phyloP scores from a whole-genome alignment of 1,140 invertebrate genomes.

The Notospermus geniculatus region DNA sequence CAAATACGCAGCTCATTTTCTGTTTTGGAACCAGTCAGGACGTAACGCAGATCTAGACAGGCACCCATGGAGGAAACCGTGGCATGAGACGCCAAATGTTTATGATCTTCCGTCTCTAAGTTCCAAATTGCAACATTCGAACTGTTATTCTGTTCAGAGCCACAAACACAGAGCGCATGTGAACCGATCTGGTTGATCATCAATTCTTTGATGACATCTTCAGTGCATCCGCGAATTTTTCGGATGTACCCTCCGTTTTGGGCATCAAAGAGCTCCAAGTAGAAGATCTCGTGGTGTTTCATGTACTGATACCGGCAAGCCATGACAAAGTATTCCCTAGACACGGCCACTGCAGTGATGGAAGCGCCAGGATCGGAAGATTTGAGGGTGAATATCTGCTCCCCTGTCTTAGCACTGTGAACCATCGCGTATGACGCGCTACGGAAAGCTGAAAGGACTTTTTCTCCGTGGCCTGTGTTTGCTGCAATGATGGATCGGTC shows the following conservation, averaged over 20 bases:
- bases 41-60: constrained; percentile 43
- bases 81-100: constrained; percentile 50
- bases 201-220: constrained; percentile 40
- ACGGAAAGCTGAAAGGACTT: constrained; percentile 43
- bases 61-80: constrained; percentile 38
- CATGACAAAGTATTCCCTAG: constrained; percentile 46
- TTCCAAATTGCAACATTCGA: constrained; percentile 52
- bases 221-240: constrained; percentile 45
- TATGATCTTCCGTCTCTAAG: constrained; percentile 54
- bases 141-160: constrained; percentile 34
- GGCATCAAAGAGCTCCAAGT: constrained; percentile 47
- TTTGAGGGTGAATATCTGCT: constrained; percentile 37
- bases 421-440: constrained; percentile 35
- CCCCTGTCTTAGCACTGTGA: constrained; percentile 40
- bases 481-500: constrained; percentile 38
- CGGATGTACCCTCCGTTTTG: constrained; percentile 41
- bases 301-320: constrained; percentile 44
- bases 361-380: constrained; percentile 42
- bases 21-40: constrained; percentile 38
- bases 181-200: constrained; percentile 43
- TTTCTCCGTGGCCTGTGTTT: constrained; percentile 31
- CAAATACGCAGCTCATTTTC: constrained; percentile 45
- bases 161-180: constrained; percentile 42
- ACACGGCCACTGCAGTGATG: constrained; percentile 38
- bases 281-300: constrained; percentile 42